Conservation (phyloP, 2,888 invertebrate genomes). For the Chromoteleia sp. region DNA sequence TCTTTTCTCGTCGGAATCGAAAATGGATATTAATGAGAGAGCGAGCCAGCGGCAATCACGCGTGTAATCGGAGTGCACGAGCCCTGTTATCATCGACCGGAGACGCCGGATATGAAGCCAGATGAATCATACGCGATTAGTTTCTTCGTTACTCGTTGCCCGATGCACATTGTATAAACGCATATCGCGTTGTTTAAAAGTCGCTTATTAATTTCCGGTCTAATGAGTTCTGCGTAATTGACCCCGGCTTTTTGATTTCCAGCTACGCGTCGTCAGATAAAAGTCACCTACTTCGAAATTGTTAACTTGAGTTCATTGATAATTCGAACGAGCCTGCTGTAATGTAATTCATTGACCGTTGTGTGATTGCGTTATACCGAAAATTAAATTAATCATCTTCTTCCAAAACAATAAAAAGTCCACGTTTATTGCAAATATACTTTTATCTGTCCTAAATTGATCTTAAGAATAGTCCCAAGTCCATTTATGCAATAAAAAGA, state of each 20-base stretch:
- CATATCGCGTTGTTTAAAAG: constrained; percentile 50
- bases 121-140: constrained; percentile 64
- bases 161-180: constrained; percentile 53
- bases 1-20: constrained; percentile 75
- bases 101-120: constrained; percentile 59
- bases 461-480: too few species aligned
- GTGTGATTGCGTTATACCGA: too few species aligned
- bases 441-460: too few species aligned
- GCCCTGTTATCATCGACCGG: constrained; percentile 57
- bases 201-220: constrained; percentile 64
- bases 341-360: constrained; percentile 10
- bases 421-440: too few species aligned
- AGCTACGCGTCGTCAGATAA: constrained; percentile 41
- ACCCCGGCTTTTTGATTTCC: constrained; percentile 45
- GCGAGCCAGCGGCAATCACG: constrained; percentile 54
- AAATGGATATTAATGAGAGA: constrained; percentile 82
- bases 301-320: constrained; percentile 42
- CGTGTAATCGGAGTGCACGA: constrained; percentile 66
- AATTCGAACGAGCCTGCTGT: not conserved
- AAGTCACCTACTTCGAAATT: constrained; percentile 42
- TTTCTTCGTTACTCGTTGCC: constrained; percentile 45
- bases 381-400: too few species aligned
- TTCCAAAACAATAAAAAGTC: too few species aligned
- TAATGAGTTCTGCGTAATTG: constrained; percentile 58
- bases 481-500: too few species aligned